Percentiles rank a stretch among this genome's conserved stretches.
Conservation (phyloP, 2,113 vertebrate genomes). For the Pedionomus torquatus region DNA sequence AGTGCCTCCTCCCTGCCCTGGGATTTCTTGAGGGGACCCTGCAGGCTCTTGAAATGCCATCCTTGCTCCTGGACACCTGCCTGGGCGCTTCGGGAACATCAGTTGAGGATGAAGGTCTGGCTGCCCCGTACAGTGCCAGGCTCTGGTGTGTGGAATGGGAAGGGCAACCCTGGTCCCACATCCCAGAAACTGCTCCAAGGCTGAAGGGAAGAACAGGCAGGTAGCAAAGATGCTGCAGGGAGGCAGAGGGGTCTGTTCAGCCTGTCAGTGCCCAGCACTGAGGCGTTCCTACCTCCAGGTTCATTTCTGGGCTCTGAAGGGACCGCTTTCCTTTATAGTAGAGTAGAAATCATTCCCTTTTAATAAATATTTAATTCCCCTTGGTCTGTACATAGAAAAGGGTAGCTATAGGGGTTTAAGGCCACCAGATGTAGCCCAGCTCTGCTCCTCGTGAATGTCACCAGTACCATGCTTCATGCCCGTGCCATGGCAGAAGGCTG, state of each 20-base stretch:
- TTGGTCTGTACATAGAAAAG: neutral
- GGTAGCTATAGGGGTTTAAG: neutral
- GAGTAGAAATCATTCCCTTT: neutral
- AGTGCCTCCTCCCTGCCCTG: neutral
- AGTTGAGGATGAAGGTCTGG: neutral
- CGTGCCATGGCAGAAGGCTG: neutral
- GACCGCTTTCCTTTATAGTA: neutral
- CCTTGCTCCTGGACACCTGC: neutral
- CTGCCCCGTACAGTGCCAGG: fast-evolving
- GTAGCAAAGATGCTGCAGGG: neutral
- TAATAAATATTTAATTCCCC: neutral
- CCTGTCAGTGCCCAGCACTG: neutral
- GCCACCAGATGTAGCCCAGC: neutral
- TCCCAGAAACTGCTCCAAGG: neutral
- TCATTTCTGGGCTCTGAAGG: neutral
- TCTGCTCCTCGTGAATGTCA: neutral
- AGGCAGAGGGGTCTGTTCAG: neutral
- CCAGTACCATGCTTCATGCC: too few species aligned
- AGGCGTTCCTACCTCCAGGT: neutral
- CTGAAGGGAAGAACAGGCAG: neutral
- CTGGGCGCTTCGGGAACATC: neutral
- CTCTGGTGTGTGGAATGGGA: neutral
- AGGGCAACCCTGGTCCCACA: neutral
- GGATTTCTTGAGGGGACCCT: neutral
- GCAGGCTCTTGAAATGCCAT: fast-evolving